Evolutionary conservation across 30 jellyfish, hydroid and myxozoan genomes (phyloP), one percentile per base, ranked within the genome.

Genomic region (Clytia hemisphaerica): DNA sequence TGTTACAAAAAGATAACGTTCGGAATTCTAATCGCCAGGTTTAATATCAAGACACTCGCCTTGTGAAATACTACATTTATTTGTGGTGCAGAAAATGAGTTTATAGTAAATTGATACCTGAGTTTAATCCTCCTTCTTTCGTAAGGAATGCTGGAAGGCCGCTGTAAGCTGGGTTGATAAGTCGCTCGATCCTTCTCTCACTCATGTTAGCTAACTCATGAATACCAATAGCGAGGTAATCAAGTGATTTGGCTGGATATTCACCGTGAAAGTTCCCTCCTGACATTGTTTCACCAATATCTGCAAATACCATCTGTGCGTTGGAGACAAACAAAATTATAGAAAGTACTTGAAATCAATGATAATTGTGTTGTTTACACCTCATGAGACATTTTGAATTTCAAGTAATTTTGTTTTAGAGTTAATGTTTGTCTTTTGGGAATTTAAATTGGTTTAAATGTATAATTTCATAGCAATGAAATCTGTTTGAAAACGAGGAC

Each of bases 221-320:
- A 26, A 88, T 83, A 46, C 90, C 97, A 73, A 88, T 88, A 4
- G 97, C 97, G 67, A 88, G 54, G 64, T 88, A 88, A 32, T 88
- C 97, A 6, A 88, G 82, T 6, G 93, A 94, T 85, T 88, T 88
- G 14, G 97, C 97, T 10, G 97, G 97, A 31, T 88, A 88, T 70
- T 88, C 97, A 7, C 97, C 97, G 69, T 88, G 97, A 58, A 88
- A 88, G 72, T 88, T 88, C 2, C 97, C 97, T 32, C 97, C 97
- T 42, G 97, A 88, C 88, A 88, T 73, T 28, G 94, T 88, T 69
- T 88, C 94, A 6, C 94, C 93, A 29, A 58, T 33, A 6, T 79
- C 84, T 0, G 97, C 97, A 79, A 88, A 88, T 18, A 88, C 97
- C 97, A 88, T 88, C 97, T 88, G 18, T 1, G 40, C 25, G 7